Evolutionary conservation across 2,888 invertebrate genomes (phyloP).

Genomic region (Leuctra nigra): DNA sequence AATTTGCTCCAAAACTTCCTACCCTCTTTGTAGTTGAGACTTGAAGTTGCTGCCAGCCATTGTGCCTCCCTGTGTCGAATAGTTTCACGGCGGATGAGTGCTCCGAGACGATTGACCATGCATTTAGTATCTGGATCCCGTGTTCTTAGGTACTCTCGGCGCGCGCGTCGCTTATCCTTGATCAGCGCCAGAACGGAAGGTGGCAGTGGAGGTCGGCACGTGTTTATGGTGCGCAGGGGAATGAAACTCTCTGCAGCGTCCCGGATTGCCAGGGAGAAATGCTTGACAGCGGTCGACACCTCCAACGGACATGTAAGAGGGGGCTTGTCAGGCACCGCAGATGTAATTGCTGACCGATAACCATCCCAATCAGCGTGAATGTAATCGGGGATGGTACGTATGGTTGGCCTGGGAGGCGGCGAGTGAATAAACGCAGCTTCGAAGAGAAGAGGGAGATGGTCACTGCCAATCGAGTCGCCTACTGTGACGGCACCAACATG

Average conservation of each 20-base stretch:
- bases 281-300: neutral
- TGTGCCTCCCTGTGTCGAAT: neutral
- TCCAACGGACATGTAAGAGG: neutral
- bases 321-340: neutral
- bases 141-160: neutral
- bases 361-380: neutral
- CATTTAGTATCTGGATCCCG: neutral
- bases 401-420: neutral
- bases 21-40: neutral
- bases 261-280: neutral
- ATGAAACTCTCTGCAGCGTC: neutral
- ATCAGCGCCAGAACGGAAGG: neutral
- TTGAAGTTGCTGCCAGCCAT: neutral
- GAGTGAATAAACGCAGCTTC: neutral
- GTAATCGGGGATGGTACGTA: neutral
- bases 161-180: neutral
- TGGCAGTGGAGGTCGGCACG: neutral
- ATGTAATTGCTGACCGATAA: neutral
- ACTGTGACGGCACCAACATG: neutral
- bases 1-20: neutral
- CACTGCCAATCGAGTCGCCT: neutral
- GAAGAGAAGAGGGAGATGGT: neutral
- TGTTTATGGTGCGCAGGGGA: neutral
- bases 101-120: neutral
- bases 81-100: neutral